Evolutionary conservation across 1,140 invertebrate genomes (phyloP).

Genomic region (Orius laevigatus): DNA sequence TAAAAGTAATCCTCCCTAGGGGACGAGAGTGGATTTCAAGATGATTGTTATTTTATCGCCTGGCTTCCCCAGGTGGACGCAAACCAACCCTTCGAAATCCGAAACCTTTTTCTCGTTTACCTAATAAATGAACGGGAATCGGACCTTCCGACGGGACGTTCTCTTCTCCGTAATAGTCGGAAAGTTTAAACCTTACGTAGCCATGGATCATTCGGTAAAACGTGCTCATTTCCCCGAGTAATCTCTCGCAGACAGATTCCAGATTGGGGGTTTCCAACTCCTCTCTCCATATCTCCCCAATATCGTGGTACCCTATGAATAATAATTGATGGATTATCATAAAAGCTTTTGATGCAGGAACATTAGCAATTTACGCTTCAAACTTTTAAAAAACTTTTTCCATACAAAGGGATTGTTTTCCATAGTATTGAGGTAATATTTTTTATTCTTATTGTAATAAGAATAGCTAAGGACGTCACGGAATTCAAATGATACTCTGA

Average conservation of each 20-base stretch:
- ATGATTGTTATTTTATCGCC: too few species aligned
- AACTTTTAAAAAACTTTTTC: too few species aligned
- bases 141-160: constrained; percentile 30
- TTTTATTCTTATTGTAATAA: too few species aligned
- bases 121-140: constrained; percentile 50
- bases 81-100: background rate
- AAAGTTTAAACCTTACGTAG: constrained; percentile 39
- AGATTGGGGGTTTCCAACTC: constrained; percentile 39
- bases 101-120: constrained; percentile 25
- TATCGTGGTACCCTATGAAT: constrained; percentile 36
- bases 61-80: too few species aligned
- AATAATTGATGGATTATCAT: background rate
- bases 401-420: too few species aligned
- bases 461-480: too few species aligned
- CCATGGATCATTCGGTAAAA: constrained; percentile 53
- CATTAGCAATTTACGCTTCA: too few species aligned
- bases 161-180: constrained; percentile 28
- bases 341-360: too few species aligned
- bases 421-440: too few species aligned
- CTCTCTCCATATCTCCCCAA: constrained; percentile 40
- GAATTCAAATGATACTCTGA: too few species aligned
- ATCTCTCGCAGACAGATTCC: constrained; percentile 29
- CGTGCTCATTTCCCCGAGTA: constrained; percentile 40
- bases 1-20: background rate
- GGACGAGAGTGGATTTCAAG: too few species aligned